Evolutionary conservation across 2,888 invertebrate genomes (phyloP), one percentile per base, ranked within the genome.

Genomic region (Cylloceria caligata): DNA sequence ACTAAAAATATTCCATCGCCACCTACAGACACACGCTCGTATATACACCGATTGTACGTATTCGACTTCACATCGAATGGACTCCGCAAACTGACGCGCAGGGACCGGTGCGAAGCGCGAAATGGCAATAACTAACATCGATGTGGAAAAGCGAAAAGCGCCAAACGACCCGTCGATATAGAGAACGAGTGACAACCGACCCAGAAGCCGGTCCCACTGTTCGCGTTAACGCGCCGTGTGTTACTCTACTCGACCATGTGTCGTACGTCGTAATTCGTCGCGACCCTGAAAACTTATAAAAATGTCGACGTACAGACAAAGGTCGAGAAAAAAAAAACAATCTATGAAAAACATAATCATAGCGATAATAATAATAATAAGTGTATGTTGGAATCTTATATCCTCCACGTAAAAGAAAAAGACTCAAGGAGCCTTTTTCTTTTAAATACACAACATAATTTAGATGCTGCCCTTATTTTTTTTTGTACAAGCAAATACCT

Each of bases 1-100:
- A 74, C 39, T 60, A 64, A 89, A 89, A 90, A 89, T 89, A 88
- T 89, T 88, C 88, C 87, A 86, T 85, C 86, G 88, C 83, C 84
- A 87, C 84, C 85, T 64, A 79, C 80, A 57, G 49, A 60, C 45
- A 55, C 49, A 7, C 24, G 49, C 45, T 9, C 60, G 19, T 71
- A 49, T 47, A 9, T 1, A 19, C 13, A n/a, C 27, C 47, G 64
- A 47, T 47, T 47, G 6, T 7, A 19, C 21, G 21, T 19, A 16
- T 1, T 34, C 34, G 13, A 55, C 60, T 42, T 78, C 83, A 86
- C 87, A 86, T 87, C 80, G 88, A 88, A 90, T 88, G 87, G 86
- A 88, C 87, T 85, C 82, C 76, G 62, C 77, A 57, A 79, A 68
- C 45, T 72, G 36, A 36, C 67, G 49, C 24, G 57, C 52, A 39